Percentiles rank a stretch among this genome's conserved stretches.
Conservation (phyloP, 2,797 vertebrate species). For the Bovichtus diacanthus region DNA sequence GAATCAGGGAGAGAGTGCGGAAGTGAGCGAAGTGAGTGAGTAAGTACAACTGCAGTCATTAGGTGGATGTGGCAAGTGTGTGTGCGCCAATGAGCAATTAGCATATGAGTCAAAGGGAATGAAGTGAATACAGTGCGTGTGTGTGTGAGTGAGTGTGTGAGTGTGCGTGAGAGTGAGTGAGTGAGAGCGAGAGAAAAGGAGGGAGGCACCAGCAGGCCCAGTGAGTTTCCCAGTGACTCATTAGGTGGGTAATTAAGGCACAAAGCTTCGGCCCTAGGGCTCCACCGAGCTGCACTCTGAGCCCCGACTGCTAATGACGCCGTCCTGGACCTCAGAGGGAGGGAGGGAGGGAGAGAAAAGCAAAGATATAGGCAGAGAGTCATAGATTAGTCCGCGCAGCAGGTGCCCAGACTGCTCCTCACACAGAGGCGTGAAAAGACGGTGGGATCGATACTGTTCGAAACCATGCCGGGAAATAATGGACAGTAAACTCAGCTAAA, state of each 20-base stretch:
- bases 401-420: constrained; percentile 22
- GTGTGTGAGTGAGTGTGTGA: constrained; percentile 35
- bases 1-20: constrained; percentile 9
- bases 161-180: not conserved
- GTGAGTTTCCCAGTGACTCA: constrained; percentile 80
- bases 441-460: constrained; percentile 49
- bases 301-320: constrained; percentile 78
- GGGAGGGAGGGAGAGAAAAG: not conserved
- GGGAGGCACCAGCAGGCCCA: constrained; percentile 59
- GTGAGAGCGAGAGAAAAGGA: not conserved
- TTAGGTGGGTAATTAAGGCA: constrained; percentile 86
- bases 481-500: constrained; percentile 17
- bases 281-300: constrained; percentile 71
- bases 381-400: constrained; percentile 51
- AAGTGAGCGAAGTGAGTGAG: not conserved
- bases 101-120: constrained; percentile 48
- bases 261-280: constrained; percentile 76
- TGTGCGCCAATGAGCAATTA: constrained; percentile 47
- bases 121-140: constrained; percentile 40
- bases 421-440: constrained; percentile 51
- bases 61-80: constrained; percentile 34
- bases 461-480: constrained; percentile 37
- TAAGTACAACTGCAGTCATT: constrained; percentile 50
- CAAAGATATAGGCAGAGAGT: constrained; percentile 19
- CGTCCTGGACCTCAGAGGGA: constrained; percentile 46